Evolutionary conservation across 2,797 vertebrate species (phyloP), one percentile per base, ranked within the genome.

Genomic region (Loris lydekkerianus): DNA sequence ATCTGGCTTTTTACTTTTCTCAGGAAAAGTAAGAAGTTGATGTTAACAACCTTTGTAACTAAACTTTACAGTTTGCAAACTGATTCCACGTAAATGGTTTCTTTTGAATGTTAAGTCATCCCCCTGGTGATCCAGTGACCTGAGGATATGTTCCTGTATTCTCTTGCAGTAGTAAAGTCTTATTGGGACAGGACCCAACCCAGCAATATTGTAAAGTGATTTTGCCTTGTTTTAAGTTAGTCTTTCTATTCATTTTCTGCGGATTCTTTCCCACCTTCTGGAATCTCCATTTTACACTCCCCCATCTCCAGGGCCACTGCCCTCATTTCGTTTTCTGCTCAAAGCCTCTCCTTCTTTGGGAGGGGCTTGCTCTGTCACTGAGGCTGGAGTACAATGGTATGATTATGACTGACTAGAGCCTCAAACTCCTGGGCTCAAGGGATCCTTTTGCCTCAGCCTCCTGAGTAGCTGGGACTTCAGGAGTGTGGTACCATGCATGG

Each of bases 21-120:
- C 31, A 90, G 53, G 49, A 95, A 61, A 21, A 40, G 40, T 40
- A 40, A 70, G 53, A 70, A 69, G 34, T 65, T 63, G 77, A 91
- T 53, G 7, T 18, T 89, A 81, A 92, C 58, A 81, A 95, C 49
- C 69, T 70, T 40, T 93, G 65, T 63, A 43, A 84, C 43, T 61
- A 21, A 11, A 43, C 21, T 91, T 93, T 49, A 86, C 6, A 1
- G 23, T 70, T 60, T 75, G 18, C 73, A 86, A 37, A 93, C 46
- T 91, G 75, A 86, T 49, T 83, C 78, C 40, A 63, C 29, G 29
- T n/a, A 60, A 7, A 11, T 3, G 67, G n/a, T 29, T 84, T 84
- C 20, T 78, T 91, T 88, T 27, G 69, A 72, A 63, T 15, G 58
- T 37, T 34, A 46, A 77, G 69, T n/a, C 27, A 4, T 61, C 1